phyloP scores from a whole-genome alignment of 53 echinoderm and acorn worm species.

The Holothuria leucospilota region DNA sequence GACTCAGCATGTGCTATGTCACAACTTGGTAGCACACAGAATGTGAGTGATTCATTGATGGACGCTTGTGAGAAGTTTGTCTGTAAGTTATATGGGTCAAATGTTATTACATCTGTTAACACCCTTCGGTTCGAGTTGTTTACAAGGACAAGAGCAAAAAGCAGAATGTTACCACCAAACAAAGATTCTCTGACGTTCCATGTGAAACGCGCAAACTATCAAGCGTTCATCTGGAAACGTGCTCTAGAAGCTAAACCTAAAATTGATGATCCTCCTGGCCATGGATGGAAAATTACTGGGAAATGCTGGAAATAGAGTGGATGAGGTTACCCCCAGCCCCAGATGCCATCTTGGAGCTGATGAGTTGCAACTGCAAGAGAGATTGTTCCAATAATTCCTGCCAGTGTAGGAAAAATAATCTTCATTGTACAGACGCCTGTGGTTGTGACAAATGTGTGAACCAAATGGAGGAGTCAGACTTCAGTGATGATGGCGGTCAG shows the following conservation, averaged over 20 bases:
- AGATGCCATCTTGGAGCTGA: no score
- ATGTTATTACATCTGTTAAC: not conserved
- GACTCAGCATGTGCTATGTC: no score
- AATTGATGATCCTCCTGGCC: not conserved
- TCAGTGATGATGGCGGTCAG: no score
- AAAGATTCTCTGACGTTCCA: not conserved
- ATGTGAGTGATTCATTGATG: no score
- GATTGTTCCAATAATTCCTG: no score
- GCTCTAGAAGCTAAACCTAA: not conserved
- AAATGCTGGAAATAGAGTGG: not conserved
- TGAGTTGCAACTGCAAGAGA: no score
- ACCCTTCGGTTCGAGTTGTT: not conserved
- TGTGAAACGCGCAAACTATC: not conserved
- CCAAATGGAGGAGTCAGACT: no score
- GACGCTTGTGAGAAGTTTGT: no score
- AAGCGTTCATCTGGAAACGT: not conserved
- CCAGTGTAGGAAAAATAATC: no score
- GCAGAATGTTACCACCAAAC: not conserved
- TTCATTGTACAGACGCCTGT: no score
- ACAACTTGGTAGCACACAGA: no score
- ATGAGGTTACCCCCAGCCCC: not conserved
- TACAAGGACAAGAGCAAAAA: not conserved
- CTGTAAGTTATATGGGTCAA: not conserved
- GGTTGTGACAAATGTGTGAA: no score
- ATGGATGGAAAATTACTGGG: not conserved